Evolutionary conservation across 2,797 vertebrate genomes (phyloP).

Genomic region (Pseudocheirus occidentalis): DNA sequence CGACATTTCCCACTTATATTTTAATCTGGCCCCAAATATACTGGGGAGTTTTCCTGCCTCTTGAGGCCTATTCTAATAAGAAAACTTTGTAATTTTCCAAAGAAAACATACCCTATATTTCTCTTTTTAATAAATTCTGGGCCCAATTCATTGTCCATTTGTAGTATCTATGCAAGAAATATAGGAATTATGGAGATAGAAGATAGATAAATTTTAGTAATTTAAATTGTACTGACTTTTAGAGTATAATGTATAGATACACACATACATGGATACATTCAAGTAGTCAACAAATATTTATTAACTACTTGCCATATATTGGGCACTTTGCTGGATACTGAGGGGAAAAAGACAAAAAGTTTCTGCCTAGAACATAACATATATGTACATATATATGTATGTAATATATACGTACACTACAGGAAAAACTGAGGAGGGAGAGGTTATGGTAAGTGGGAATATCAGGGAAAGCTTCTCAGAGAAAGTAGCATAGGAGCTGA

Average conservation of each 20-base stretch:
- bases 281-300: not conserved
- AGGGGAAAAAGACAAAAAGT: not conserved
- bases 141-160: not conserved
- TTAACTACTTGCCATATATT: not conserved
- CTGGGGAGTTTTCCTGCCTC: not conserved
- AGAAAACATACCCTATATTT: not conserved
- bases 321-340: not conserved
- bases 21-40: not conserved
- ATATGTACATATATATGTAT: too few species aligned
- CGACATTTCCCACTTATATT: not conserved
- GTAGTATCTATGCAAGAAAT: not conserved
- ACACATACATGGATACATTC: not conserved
- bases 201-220: not conserved
- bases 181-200: not conserved
- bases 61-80: not conserved
- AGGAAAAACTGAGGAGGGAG: not conserved
- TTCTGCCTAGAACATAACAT: not conserved
- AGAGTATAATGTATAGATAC: not conserved
- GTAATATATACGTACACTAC: too few species aligned
- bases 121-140: not conserved
- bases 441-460: not conserved
- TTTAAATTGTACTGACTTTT: not conserved
- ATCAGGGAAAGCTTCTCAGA: not conserved
- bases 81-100: not conserved
- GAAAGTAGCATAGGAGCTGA: not conserved